phyloP scores from a whole-genome alignment of 2,797 vertebrate species.

The Lates japonicus region DNA sequence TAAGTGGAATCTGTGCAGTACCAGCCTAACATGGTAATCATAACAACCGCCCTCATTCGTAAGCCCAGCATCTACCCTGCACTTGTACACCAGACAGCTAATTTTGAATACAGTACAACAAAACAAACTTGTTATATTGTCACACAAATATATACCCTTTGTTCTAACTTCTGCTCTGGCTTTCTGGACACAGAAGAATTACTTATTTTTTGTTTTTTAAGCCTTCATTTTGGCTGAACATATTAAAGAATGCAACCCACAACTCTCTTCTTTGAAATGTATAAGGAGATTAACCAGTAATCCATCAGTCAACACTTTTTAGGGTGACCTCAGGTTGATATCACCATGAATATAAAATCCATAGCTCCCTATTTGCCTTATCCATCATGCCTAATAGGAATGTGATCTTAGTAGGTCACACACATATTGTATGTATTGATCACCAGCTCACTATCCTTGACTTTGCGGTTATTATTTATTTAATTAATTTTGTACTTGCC shows the following conservation, averaged over 20 bases:
- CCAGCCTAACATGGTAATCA: conserved; percentile 14
- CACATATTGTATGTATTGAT: conserved; percentile 46
- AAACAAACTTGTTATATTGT: neutral
- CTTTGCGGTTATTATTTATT: conserved; percentile 22
- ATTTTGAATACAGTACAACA: neutral
- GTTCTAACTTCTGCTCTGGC: neutral
- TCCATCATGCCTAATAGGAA: conserved; percentile 44
- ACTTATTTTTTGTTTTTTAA: neutral
- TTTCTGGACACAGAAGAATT: neutral
- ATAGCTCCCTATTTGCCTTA: conserved; percentile 22
- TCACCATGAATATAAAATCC: conserved; percentile 52
- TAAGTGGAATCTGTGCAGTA: conserved; percentile 33
- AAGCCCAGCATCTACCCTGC: neutral
- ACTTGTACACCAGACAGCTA: neutral
- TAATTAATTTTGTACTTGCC: conserved; percentile 14
- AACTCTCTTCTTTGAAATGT: neutral
- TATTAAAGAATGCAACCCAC: neutral
- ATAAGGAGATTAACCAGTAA: neutral
- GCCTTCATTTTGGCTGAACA: neutral
- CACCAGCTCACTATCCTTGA: conserved; percentile 31
- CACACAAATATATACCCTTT: neutral
- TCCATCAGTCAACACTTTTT: conserved; percentile 32
- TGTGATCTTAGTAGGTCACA: conserved; percentile 44
- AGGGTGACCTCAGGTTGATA: conserved; percentile 31
- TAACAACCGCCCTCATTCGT: neutral